Evolutionary conservation across 2,113 vertebrate species (phyloP).

Genomic region (Tursiops truncatus): DNA sequence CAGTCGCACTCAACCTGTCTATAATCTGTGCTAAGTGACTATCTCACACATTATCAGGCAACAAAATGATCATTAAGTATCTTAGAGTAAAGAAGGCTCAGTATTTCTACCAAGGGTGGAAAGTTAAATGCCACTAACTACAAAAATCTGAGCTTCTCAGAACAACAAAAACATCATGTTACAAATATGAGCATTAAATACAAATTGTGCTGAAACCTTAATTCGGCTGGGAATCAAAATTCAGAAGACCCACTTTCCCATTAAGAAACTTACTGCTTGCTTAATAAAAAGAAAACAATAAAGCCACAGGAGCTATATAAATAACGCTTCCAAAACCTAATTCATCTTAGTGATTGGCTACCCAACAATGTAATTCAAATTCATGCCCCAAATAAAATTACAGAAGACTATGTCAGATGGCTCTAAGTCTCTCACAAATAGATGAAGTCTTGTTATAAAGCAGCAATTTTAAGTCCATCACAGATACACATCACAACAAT

Average conservation of each 20-base stretch:
- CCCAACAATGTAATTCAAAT: background rate
- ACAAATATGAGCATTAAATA: background rate
- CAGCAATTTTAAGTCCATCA: background rate
- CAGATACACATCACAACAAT: background rate
- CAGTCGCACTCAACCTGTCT: background rate
- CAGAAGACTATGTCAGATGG: background rate
- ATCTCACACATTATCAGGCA: background rate
- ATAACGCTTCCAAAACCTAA: background rate
- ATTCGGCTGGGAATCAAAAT: conserved; percentile 18
- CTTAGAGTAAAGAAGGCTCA: background rate
- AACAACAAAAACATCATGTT: conserved; percentile 26
- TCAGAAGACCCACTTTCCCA: background rate
- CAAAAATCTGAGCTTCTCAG: conserved; percentile 24
- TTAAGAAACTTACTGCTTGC: background rate
- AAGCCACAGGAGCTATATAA: background rate
- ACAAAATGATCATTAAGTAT: background rate
- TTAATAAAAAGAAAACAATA: background rate
- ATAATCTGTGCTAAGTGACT: background rate
- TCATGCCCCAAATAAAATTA: background rate
- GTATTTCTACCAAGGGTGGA: background rate
- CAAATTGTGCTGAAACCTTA: background rate
- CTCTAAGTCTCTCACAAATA: background rate
- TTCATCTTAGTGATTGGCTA: background rate
- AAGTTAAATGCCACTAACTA: conserved; percentile 37
- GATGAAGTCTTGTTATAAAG: background rate